Conservation (phyloP, 2,888 invertebrate genomes). For the Hypercompe scribonia region DNA sequence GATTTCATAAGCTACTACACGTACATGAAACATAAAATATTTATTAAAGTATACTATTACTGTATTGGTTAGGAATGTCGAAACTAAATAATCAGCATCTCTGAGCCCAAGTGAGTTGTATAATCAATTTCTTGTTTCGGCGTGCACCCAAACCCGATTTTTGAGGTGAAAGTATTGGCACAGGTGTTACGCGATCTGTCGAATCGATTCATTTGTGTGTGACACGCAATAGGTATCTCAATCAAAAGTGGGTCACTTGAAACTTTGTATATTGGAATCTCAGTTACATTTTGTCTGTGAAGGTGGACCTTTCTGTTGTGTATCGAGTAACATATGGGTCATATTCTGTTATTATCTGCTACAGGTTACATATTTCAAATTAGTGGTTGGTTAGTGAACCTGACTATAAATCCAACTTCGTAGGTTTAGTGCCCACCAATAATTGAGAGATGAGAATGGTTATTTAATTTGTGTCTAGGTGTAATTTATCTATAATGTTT, state of each 20-base stretch:
- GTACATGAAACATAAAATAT: neutral
- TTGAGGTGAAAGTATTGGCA: slow-evolving; percentile 76
- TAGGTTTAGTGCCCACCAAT: too few relatives aligned
- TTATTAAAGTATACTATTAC: slow-evolving; percentile 4
- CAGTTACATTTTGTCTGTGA: neutral
- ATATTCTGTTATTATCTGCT: neutral
- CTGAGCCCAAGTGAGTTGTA: slow-evolving; percentile 67
- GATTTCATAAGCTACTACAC: neutral
- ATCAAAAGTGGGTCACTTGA: slow-evolving; percentile 56
- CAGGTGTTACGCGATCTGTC: slow-evolving; percentile 71
- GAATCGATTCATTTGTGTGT: slow-evolving; percentile 67
- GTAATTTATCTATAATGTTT: too few relatives aligned
- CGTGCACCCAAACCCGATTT: slow-evolving; percentile 67
- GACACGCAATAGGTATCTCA: slow-evolving; percentile 71
- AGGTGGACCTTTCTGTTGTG: neutral
- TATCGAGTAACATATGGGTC: neutral
- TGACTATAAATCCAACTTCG: too few relatives aligned
- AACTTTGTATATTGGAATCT: slow-evolving; percentile 26
- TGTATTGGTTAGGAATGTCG: slow-evolving; percentile 29
- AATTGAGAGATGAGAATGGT: too few relatives aligned
- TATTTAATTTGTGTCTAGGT: too few relatives aligned
- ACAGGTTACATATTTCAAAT: neutral
- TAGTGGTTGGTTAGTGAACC: too few relatives aligned
- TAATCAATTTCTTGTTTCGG: slow-evolving; percentile 73
- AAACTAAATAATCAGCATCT: slow-evolving; percentile 46